Percentiles rank a stretch among this genome's conserved stretches.
Evolutionary conservation across 2,113 vertebrate genomes (phyloP).

Genomic region (Pelobates fuscus): DNA sequence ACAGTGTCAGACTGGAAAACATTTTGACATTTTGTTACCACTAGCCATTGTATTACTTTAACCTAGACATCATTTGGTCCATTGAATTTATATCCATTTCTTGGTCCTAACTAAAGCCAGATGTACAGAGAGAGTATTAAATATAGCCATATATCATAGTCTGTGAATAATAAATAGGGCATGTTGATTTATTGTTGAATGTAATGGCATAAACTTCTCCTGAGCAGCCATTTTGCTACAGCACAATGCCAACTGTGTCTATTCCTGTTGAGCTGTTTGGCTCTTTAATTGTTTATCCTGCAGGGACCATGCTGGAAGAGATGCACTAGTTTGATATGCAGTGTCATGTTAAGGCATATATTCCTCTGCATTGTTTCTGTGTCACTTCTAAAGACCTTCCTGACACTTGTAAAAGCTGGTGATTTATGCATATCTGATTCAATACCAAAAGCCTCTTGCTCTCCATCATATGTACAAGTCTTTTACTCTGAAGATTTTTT

Average conservation of each 20-base stretch:
- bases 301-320: neutral
- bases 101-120: too few species aligned
- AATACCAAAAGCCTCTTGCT: neutral
- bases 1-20: too few species aligned
- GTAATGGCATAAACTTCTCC: neutral
- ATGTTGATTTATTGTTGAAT: neutral
- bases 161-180: too few species aligned
- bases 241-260: neutral
- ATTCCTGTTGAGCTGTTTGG: neutral
- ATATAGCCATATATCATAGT: too few species aligned
- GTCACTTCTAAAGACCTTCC: slow-evolving; percentile 3
- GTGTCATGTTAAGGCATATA: neutral
- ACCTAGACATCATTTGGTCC: too few species aligned
- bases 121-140: too few species aligned
- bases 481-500: neutral
- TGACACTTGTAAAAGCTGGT: slow-evolving; percentile 9
- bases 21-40: too few species aligned
- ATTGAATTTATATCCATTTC: too few species aligned
- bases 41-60: too few species aligned
- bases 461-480: neutral
- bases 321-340: neutral
- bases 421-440: slow-evolving; percentile 3
- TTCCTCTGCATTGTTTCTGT: neutral
- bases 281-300: neutral
- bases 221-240: neutral